Percentiles rank a stretch among this genome's conserved stretches.
Conservation (phyloP, 2,797 vertebrate genomes). For the Gymnoscopelus microlampas region DNA sequence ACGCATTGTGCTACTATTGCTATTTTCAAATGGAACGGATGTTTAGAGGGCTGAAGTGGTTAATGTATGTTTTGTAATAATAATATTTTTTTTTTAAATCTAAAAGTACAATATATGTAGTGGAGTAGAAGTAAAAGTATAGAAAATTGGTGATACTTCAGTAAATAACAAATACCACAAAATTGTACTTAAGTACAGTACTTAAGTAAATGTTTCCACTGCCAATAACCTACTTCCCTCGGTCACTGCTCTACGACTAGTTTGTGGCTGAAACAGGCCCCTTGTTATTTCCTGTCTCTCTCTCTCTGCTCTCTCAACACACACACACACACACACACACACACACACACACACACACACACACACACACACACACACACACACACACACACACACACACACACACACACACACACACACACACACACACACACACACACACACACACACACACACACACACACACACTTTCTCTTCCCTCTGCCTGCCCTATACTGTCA, state of each 20-base stretch:
- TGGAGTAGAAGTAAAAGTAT: no score
- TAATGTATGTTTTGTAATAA: no score
- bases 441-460: neutral
- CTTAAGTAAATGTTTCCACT: neutral
- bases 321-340: neutral
- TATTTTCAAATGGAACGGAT: no score
- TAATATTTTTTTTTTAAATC: no score
- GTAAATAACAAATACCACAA: no score
- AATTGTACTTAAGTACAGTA: no score
- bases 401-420: neutral
- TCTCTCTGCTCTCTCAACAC: slow-evolving; percentile 69
- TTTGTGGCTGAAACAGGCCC: slow-evolving; percentile 81
- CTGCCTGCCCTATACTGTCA: no score
- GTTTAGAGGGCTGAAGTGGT: no score
- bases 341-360: slow-evolving; percentile 9
- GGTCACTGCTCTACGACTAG: slow-evolving; percentile 76
- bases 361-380: neutral
- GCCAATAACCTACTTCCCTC: slow-evolving; percentile 5
- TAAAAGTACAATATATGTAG: no score
- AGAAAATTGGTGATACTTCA: no score
- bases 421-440: slow-evolving; percentile 10
- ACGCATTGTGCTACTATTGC: no score
- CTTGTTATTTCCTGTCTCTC: slow-evolving; percentile 81
- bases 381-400: slow-evolving; percentile 8
- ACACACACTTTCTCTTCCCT: neutral